Evolutionary conservation across 2,797 vertebrate species (phyloP), one percentile per base, ranked within the genome.

Genomic region (Hozukius guyotensis): DNA sequence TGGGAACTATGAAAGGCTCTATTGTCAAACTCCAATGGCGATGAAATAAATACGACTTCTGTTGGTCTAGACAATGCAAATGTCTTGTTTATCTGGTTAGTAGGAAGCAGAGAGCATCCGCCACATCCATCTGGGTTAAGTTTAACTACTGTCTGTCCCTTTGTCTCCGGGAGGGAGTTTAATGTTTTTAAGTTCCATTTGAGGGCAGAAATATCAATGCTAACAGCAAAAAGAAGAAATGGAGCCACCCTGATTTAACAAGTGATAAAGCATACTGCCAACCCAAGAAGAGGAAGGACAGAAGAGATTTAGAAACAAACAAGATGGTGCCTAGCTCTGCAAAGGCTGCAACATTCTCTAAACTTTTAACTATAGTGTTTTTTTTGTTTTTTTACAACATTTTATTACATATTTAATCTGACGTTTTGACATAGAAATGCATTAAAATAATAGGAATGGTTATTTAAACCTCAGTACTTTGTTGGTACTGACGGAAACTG

Each of bases 11-110:
- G 29, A 85, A 75, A 71, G 75, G 24, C 20, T 78, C 63, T 53
- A 78, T 80, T 88, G 87, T 90, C 12, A n/a, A 49, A 66, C 42
- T 31, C 36, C 24, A 79, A 56, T 38, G 38, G 65, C 6, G 77
- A 76, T 85, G 86, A 89, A 78, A 88, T 65, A 72, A 82, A 84
- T 88, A 83, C 9, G 36, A 66, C 72, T 62, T 80, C 49, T 75
- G 38, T 25, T 22, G 18, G 71, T 69, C 18, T 3, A 31, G 67
- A 87, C 81, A 82, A 81, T 79, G 53, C 24, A 67, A 77, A 74
- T 25, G 52, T 69, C 49, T 65, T 77, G 34, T 78, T 84, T 81
- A 72, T 86, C 71, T 64, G 62, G 72, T 62, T 49, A 16, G 63
- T 10, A 84, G 86, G 90, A 90, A 90, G 13, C 86, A 77, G 75